phyloP scores from a whole-genome alignment of 2,113 vertebrate genomes.

The Cisticola juncidis region DNA sequence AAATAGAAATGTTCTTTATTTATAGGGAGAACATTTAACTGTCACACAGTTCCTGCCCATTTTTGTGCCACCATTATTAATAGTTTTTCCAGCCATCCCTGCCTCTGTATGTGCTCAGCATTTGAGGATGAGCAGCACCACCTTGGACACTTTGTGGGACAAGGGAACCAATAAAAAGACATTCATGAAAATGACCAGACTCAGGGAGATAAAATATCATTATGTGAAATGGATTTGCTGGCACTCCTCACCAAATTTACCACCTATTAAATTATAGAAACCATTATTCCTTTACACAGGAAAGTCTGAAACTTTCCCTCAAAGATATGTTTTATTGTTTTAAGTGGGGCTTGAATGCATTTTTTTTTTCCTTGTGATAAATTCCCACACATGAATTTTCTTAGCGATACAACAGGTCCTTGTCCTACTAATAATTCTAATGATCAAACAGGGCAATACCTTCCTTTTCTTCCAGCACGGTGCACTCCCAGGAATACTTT shows the following conservation, averaged over 20 bases:
- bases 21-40: slow-evolving; percentile 58
- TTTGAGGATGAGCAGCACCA: slow-evolving; percentile 7
- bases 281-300: slow-evolving; percentile 49
- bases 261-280: slow-evolving; percentile 67
- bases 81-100: background rate
- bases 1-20: slow-evolving; percentile 40
- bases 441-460: background rate
- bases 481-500: background rate
- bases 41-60: slow-evolving; percentile 34
- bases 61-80: slow-evolving; percentile 38
- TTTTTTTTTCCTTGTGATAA: slow-evolving; percentile 15
- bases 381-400: slow-evolving; percentile 23
- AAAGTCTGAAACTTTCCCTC: slow-evolving; percentile 59
- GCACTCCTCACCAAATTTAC: slow-evolving; percentile 64
- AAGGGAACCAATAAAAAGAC: slow-evolving; percentile 54
- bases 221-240: slow-evolving; percentile 70
- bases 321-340: slow-evolving; percentile 64
- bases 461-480: background rate
- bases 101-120: background rate
- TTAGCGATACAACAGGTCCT: background rate
- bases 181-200: slow-evolving; percentile 57
- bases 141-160: slow-evolving; percentile 30
- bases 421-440: background rate
- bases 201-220: slow-evolving; percentile 68
- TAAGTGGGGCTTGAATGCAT: slow-evolving; percentile 39